Base-by-base conservation (phyloP, 2,797 vertebrate genomes). In the Holocentrus rufus region DNA sequence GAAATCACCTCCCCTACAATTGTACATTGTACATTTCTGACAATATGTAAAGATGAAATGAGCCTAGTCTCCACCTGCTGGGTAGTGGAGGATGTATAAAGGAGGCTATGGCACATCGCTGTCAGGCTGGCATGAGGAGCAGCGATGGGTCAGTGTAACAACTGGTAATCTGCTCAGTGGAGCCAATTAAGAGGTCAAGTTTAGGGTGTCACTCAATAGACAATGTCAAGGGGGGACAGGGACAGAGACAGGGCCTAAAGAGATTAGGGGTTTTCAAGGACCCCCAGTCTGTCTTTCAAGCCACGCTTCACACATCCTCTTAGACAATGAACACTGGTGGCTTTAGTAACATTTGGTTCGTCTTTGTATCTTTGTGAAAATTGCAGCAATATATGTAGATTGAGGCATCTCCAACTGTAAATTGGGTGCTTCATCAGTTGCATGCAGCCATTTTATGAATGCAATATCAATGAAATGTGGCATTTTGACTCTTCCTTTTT, bases 131-230 rank as follows among this genome's bases (percentile, higher is more conserved):
- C 39, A 9, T 10, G 49, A 74, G 36, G 50, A 56, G 66, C 42
- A 49, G 2, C 14, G 46, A 66, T 22, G 1, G 57, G 62, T 65
- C 73, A 59, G 14, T 57, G 71, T 56, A 74, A 72, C 46, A 60
- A 66, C 13, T 50, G 49, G 42, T 87, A 79, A 82, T 75, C 72
- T 85, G 59, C n/a, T 69, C 52, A 69, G 56, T 3, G 17, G 44
- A 65, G 83, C 11, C 20, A 80, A 71, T 85, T 68, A 72, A 63
- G 70, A 55, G 76, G 80, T 85, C 80, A 55, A 58, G 61, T 85
- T 58, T 58, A 82, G 82, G 73, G 75, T 78, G 82, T 72, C 64
- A 57, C 46, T 52, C n/a, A 74, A 18, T 65, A 65, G 57, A 81
- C 15, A 65, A 55, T 31, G 46, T 70, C 36, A 39, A 39, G 72